phyloP scores from a whole-genome alignment of 2,113 vertebrate species.

The Meriones unguiculatus region DNA sequence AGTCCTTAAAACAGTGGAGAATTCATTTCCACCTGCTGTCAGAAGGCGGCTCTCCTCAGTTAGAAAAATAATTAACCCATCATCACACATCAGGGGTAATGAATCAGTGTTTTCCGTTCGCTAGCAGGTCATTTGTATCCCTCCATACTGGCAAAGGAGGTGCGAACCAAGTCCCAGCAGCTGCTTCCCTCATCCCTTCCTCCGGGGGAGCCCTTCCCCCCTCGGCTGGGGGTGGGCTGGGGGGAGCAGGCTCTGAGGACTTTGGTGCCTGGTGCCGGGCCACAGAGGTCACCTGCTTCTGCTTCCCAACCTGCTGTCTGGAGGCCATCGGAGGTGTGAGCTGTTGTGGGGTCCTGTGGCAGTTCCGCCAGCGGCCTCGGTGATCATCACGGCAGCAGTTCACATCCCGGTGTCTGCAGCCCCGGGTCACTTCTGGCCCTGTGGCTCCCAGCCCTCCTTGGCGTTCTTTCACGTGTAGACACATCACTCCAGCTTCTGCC shows the following conservation, averaged over 20 bases:
- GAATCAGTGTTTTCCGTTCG: constrained; percentile 83
- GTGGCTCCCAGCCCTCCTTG: fast-evolving
- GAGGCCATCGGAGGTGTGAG: neutral
- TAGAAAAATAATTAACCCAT: constrained; percentile 91
- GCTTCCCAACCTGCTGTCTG: neutral
- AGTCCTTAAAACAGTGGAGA: constrained; percentile 86
- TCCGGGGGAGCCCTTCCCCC: neutral
- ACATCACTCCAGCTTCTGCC: fast-evolving
- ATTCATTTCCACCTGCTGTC: constrained; percentile 93
- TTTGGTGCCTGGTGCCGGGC: neutral
- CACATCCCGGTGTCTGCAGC: neutral
- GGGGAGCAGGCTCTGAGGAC: neutral
- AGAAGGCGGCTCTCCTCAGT: constrained; percentile 87
- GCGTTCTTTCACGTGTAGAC: neutral
- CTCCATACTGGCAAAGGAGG: constrained; percentile 83
- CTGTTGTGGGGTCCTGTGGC: fast-evolving
- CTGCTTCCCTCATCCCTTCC: neutral
- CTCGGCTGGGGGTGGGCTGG: neutral
- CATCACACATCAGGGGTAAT: constrained; percentile 91
- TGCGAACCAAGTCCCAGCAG: constrained; percentile 78
- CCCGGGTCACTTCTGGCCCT: fast-evolving
- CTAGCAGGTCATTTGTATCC: constrained; percentile 89
- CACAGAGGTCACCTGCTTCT: neutral
- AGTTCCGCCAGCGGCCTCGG: fast-evolving
- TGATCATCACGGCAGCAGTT: neutral